Base-by-base conservation (phyloP, 30 jellyfish, hydroid and myxozoan species). In the Clytia hemisphaerica region DNA sequence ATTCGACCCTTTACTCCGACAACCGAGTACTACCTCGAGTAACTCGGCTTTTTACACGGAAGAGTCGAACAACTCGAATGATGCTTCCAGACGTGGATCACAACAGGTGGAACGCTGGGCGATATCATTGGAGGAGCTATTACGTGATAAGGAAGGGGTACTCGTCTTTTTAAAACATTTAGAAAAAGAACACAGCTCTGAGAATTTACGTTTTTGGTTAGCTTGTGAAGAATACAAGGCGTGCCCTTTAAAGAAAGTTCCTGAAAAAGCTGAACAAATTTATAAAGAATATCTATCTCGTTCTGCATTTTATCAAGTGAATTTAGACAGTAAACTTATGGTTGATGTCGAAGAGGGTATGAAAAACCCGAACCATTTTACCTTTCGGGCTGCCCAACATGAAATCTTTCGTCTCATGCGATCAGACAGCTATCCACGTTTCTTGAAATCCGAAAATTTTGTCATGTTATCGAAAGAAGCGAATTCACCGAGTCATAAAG, bases 121-220 rank as follows among this genome's bases (percentile, higher is more conserved):
- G 0, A 67, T 71, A 32, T 55, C 87, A 0, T 46, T 85, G 46
- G 79, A 72, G 18, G 93, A 85, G 36, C 48, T 85, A 30, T 58
- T 85, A 25, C 57, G 82, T 14, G 96, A 85, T 47, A 53, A 82
- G 28, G 91, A 85, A 54, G 96, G 96, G 24, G 85, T 82, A 1
- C 26, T 77, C 67, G 68, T 77, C 21, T 85, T 85, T 38, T 73
- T 78, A 58, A 85, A 85, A 60, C 78, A 60, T 61, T 58, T 85
- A 26, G 96, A 85, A 72, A 85, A 85, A 47, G 96, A 85, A 40
- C 85, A 78, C 82, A 85, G 96, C 45, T 90, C 96, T 12, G 96
- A 85, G 50, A 85, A 85, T 73, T 46, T 85, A 58, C 88, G 96
- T 61, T 85, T 85, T 53, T 85, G 96, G 96, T 49, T 78, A 34